Conservation (phyloP, 2,888 invertebrate species). For the Ommatoiulus sabulosus region DNA sequence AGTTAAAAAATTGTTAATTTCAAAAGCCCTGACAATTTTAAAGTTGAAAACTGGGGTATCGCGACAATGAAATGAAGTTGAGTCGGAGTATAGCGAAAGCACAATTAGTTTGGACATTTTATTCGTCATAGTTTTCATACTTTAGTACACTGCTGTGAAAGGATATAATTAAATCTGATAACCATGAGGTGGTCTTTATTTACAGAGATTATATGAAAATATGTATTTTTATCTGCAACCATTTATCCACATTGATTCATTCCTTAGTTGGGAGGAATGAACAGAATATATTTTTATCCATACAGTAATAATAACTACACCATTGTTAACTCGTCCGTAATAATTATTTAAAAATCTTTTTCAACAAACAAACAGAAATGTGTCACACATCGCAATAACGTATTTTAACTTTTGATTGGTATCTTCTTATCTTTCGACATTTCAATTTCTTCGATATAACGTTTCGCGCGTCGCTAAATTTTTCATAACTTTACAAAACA, state of each 20-base stretch:
- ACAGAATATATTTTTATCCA: constrained; percentile 47
- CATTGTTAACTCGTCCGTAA: constrained; percentile 50
- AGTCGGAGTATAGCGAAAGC: no score
- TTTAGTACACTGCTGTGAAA: constrained; percentile 54
- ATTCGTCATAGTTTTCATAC: constrained; percentile 47
- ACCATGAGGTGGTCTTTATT: constrained; percentile 43
- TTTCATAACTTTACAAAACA: constrained; percentile 49
- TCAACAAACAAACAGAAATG: constrained; percentile 30
- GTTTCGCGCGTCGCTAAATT: neutral
- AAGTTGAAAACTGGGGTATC: no score
- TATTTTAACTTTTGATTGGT: constrained; percentile 51
- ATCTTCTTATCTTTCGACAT: constrained; percentile 15
- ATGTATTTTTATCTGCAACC: constrained; percentile 52
- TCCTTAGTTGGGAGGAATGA: constrained; percentile 48
- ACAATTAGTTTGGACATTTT: neutral
- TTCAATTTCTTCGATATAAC: neutral
- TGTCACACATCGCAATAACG: neutral
- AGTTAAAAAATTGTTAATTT: no score
- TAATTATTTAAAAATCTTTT: constrained; percentile 35
- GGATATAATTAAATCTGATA: constrained; percentile 54
- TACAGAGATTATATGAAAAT: constrained; percentile 53
- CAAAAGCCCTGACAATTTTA: no score
- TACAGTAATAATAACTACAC: constrained; percentile 46
- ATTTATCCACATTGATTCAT: constrained; percentile 6
- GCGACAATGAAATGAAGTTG: no score